These are phyloP conservation scores for Octomys mimax DNA, from an alignment of 2,797 vertebrate species.

Conservation along the genomic window DNA sequence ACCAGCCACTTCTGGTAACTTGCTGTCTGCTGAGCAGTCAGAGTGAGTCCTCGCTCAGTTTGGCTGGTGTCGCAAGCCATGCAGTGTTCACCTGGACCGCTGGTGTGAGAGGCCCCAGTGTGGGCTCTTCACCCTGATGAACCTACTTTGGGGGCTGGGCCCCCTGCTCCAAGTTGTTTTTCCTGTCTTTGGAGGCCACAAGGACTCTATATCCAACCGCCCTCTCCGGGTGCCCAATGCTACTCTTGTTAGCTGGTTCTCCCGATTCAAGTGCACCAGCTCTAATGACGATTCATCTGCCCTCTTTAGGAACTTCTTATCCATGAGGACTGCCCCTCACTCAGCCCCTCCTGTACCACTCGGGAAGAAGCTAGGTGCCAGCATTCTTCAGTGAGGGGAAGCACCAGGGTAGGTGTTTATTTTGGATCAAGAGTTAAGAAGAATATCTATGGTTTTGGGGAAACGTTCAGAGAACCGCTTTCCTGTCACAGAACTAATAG, in stretches of 20 bases:
- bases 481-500: conserved; percentile 73
- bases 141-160: too few species aligned
- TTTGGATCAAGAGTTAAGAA: conserved; percentile 67
- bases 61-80: not conserved
- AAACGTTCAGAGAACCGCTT: conserved; percentile 61
- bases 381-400: not conserved
- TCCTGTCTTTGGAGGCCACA: not conserved
- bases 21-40: not conserved
- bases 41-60: not conserved
- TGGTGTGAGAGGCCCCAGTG: not conserved
- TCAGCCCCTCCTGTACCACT: not conserved
- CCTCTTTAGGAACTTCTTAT: not conserved
- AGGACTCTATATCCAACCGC: not conserved
- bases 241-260: not conserved
- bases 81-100: too few species aligned
- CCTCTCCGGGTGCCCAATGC: not conserved
- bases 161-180: not conserved
- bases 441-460: conserved; percentile 45
- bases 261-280: not conserved
- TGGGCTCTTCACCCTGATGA: not conserved
- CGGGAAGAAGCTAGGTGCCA: not conserved
- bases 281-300: not conserved
- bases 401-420: conserved; percentile 60
- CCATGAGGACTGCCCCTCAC: not conserved
- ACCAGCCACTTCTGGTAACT: not conserved